Conservation (phyloP, 2,888 invertebrate genomes). For the Amorpha juglandis region DNA sequence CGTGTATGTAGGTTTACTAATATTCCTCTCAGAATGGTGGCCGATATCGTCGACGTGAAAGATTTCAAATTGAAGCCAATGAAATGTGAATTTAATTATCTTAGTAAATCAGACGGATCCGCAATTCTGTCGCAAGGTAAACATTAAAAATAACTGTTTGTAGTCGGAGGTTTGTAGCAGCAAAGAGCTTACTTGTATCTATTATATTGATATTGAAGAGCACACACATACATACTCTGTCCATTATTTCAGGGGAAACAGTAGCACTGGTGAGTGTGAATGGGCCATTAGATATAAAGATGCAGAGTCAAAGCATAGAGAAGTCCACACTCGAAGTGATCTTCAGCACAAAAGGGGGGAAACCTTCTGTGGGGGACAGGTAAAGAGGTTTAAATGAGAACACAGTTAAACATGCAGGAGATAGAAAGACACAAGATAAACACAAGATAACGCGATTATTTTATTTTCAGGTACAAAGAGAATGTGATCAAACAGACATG, state of each 20-base stretch:
- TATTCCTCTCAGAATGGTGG: not conserved
- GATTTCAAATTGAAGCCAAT: constrained; percentile 77
- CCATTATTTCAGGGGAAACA: constrained; percentile 87
- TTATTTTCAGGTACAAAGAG: constrained; percentile 86
- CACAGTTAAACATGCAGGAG: not conserved
- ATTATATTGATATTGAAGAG: too few relatives aligned
- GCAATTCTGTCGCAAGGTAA: constrained; percentile 91
- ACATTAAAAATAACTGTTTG: not conserved
- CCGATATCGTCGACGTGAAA: constrained; percentile 41
- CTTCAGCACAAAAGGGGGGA: constrained; percentile 90
- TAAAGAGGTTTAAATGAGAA: not conserved
- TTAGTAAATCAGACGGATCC: constrained; percentile 91
- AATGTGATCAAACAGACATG: constrained; percentile 90
- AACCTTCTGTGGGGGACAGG: constrained; percentile 81
- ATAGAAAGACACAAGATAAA: too few relatives aligned
- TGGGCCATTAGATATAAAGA: constrained; percentile 92
- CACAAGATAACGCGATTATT: too few relatives aligned
- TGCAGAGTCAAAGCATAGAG: constrained; percentile 90
- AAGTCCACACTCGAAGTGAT: constrained; percentile 91
- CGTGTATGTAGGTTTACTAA: too few relatives aligned
- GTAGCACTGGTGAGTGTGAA: constrained; percentile 90
- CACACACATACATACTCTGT: not conserved
- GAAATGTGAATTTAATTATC: constrained; percentile 88
- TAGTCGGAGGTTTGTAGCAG: not conserved
- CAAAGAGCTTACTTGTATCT: too few relatives aligned